Conservation (phyloP, 2,113 vertebrate genomes). For the Gallinago undulata region DNA sequence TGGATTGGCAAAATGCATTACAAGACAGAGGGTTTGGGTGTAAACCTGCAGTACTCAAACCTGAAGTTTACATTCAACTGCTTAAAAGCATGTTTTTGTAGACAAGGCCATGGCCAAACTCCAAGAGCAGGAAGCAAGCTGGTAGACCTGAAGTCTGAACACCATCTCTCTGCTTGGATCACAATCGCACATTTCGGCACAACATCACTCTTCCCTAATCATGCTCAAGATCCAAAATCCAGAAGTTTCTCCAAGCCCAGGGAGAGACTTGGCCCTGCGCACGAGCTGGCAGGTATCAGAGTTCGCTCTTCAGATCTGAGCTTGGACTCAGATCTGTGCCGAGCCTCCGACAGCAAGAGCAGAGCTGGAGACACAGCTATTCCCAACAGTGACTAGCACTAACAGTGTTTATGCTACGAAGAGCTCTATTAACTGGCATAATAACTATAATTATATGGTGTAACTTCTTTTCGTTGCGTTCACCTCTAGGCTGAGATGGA, state of each 20-base stretch:
- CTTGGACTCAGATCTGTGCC: not conserved
- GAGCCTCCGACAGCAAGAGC: not conserved
- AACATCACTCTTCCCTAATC: not conserved
- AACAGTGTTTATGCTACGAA: conserved; percentile 14
- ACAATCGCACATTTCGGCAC: not conserved
- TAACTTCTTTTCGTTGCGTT: conserved; percentile 30
- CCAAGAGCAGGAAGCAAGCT: not conserved
- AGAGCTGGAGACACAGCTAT: not conserved
- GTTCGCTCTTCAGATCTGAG: not conserved
- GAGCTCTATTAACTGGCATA: conserved; percentile 39
- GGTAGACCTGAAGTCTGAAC: not conserved
- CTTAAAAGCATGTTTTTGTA: not conserved
- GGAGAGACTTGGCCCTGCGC: not conserved
- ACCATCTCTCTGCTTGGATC: not conserved
- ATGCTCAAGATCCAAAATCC: not conserved
- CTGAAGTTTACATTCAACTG: not conserved
- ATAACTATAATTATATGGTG: conserved; percentile 61
- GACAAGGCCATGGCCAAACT: not conserved
- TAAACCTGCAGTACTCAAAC: not conserved
- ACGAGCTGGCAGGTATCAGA: not conserved
- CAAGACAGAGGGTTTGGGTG: not conserved
- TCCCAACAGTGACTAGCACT: not conserved
- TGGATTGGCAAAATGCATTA: not conserved
- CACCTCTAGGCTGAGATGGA: conserved; percentile 52
- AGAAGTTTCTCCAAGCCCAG: not conserved